Base-by-base conservation (phyloP, 1,140 invertebrate species). In the Cecropterus lyciades region DNA sequence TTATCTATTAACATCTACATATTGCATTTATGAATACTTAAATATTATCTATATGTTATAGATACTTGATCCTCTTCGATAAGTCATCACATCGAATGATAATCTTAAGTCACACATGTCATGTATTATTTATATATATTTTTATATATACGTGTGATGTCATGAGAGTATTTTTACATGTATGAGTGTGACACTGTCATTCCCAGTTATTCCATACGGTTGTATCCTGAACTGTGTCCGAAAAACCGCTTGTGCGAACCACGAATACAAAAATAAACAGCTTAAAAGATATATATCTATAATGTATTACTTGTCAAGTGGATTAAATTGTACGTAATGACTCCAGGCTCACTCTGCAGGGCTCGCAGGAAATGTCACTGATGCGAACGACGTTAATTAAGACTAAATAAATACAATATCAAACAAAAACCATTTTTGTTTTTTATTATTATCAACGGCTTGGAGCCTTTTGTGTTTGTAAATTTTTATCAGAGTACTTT, bases 321-420 rank as follows among this genome's bases (percentile, higher is more conserved):
- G 33, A 37, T 37, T 37, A 37, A 37, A 37, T 37, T 37, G 33
- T 37, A 37, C 33, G 11, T 1, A 37, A 37, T 37, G 10, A 37
- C 33, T 37, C 13, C 11, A 49, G 46, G 46, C 46, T 49, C 13
- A 49, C 46, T 49, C 46, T 49, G 46, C 46, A 49, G 10, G 16
- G 16, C 46, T 49, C 11, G 16, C 46, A 49, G 15, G 40, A 43
- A 43, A 43, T 43, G 10, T 43, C 13, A 14, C 13, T 43, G 13
- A 14, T 43, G 11, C 11, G 13, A 37, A 37, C 11, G 33, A 37
- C 9, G 11, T 37, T 37, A 37, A 37, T 37, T 37, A 11, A 37
- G 9, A 10, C 33, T 37, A 11, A 37, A 37, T 37, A 43, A 43
- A 43, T 43, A 43, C 14, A 43, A 43, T 43, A n/a, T 14, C 40